phyloP scores from a whole-genome alignment of 2,113 vertebrate genomes.

The Hemiprocne comata region DNA sequence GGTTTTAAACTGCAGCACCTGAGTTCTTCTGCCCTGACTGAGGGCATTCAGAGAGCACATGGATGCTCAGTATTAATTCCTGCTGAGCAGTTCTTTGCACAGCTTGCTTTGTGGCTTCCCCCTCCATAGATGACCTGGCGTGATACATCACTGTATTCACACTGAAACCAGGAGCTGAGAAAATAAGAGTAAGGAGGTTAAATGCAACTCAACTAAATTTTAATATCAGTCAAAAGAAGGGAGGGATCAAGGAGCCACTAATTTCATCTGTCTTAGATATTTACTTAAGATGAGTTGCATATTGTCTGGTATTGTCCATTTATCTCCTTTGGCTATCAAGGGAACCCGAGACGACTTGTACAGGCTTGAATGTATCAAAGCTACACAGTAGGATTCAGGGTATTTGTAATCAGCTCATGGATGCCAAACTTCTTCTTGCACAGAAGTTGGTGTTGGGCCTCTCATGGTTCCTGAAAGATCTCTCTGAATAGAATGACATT shows the following conservation, averaged over 20 bases:
- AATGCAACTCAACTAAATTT: background rate
- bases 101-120: background rate
- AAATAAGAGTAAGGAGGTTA: background rate
- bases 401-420: background rate
- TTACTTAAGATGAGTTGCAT: background rate
- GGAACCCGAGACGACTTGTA: background rate
- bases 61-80: background rate
- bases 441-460: background rate
- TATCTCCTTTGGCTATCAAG: background rate
- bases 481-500: background rate
- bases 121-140: background rate
- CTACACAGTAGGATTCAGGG: accelerated
- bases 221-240: background rate
- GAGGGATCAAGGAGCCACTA: background rate
- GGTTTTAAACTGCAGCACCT: background rate
- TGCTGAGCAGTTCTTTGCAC: background rate
- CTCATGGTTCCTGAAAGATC: background rate
- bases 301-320: background rate
- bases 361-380: background rate
- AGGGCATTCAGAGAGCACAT: background rate
- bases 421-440: background rate
- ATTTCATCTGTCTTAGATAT: background rate
- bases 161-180: background rate
- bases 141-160: background rate
- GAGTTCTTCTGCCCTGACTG: background rate